Conservation (phyloP, 2,888 invertebrate genomes). For the Xestia xanthographa region DNA sequence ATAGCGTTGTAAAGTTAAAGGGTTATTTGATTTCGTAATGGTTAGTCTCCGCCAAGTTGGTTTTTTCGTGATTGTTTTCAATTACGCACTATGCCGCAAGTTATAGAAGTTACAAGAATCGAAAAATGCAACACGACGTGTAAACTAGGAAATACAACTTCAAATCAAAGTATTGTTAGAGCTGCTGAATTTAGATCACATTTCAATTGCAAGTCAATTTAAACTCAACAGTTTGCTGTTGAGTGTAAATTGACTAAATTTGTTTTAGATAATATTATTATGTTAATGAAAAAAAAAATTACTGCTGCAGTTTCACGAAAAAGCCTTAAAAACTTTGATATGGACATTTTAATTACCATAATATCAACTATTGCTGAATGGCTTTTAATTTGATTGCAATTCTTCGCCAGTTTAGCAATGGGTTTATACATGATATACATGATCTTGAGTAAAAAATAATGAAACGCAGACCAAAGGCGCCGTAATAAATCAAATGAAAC, state of each 20-base stretch:
- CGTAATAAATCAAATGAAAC: background rate
- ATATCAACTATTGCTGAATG: background rate
- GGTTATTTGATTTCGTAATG: slow-evolving; percentile 40
- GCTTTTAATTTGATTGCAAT: background rate
- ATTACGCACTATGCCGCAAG: slow-evolving; percentile 1
- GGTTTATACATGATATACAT: background rate
- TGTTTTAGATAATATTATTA: background rate
- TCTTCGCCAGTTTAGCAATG: background rate
- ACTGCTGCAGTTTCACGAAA: background rate
- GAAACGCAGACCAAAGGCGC: background rate
- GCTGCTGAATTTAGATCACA: background rate
- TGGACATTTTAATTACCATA: background rate
- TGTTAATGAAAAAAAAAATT: background rate
- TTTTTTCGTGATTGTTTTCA: slow-evolving; percentile 20
- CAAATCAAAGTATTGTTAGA: background rate
- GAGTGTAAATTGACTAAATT: too few relatives aligned
- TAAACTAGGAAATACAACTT: background rate
- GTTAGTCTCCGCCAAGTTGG: background rate
- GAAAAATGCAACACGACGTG: background rate
- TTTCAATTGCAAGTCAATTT: background rate
- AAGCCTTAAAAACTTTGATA: background rate
- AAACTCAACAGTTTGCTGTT: background rate
- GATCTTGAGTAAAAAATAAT: background rate
- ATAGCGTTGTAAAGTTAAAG: slow-evolving; percentile 38
- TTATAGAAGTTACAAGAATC: slow-evolving; percentile 1